Percentiles rank a stretch among this genome's conserved stretches.
phyloP scores from a whole-genome alignment of 1,140 invertebrate genomes.

The Hylyphantes graminicola region DNA sequence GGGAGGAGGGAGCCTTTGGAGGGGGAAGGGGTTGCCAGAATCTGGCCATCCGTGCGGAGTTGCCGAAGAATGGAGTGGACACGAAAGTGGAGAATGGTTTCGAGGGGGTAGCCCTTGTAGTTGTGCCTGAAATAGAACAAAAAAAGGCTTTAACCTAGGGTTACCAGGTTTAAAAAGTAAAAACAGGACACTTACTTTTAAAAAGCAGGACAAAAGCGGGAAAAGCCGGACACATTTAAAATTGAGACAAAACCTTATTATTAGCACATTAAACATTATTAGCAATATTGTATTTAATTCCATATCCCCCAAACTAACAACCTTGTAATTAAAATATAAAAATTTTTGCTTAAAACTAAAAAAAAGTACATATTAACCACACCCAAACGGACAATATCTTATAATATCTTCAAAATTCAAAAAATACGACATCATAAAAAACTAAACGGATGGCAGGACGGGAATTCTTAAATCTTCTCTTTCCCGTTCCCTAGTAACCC shows the following conservation, averaged over 20 bases:
- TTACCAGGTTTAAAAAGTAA: too few species aligned
- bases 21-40: constrained; percentile 49
- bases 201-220: too few species aligned
- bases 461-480: too few species aligned
- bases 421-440: too few species aligned
- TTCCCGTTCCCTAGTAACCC: too few species aligned
- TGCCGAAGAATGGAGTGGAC: constrained; percentile 83
- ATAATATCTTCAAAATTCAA: too few species aligned
- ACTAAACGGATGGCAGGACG: too few species aligned
- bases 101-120: constrained; percentile 88
- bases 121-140: constrained; percentile 77
- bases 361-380: too few species aligned
- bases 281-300: background rate
- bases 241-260: too few species aligned
- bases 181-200: too few species aligned
- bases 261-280: too few species aligned
- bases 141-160: constrained; percentile 60
- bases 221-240: constrained; percentile 11
- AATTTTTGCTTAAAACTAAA: background rate
- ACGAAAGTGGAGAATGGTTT: constrained; percentile 91
- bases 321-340: background rate
- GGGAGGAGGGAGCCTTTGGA: constrained; percentile 43
- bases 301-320: background rate
- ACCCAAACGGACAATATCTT: too few species aligned
- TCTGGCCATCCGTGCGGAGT: constrained; percentile 61